These are phyloP conservation scores for Meliscaeva auricollis DNA, from an alignment of 2,888 invertebrate species.

Conservation along the genomic window DNA sequence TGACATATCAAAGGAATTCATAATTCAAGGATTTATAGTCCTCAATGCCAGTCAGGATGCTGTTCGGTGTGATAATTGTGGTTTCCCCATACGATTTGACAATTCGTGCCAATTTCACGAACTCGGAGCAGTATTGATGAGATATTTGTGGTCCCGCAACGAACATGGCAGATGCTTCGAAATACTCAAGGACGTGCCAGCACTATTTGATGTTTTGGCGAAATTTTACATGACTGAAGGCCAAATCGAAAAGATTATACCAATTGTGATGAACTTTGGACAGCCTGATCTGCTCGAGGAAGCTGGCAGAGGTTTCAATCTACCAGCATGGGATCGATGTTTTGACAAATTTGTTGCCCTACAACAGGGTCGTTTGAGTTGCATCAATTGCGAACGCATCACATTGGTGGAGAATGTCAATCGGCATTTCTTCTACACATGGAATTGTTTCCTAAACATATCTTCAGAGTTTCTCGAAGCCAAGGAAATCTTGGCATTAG, in stretches of 20 bases:
- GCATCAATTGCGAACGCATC: slow-evolving; percentile 82
- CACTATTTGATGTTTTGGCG: slow-evolving; percentile 82
- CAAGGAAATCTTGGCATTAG: slow-evolving; percentile 80
- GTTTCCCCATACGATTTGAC: slow-evolving; percentile 83
- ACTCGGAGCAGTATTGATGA: slow-evolving; percentile 82
- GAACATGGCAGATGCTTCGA: slow-evolving; percentile 83
- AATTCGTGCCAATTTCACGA: slow-evolving; percentile 82
- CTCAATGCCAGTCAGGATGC: slow-evolving; percentile 80
- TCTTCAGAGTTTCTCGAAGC: slow-evolving; percentile 82
- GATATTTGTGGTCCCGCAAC: slow-evolving; percentile 83
- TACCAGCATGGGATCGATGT: slow-evolving; percentile 82
- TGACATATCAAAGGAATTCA: slow-evolving; percentile 82
- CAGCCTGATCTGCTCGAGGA: slow-evolving; percentile 82
- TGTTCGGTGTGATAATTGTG: slow-evolving; percentile 82
- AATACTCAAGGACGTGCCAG: slow-evolving; percentile 82
- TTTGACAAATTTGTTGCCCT: slow-evolving; percentile 83
- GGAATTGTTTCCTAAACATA: slow-evolving; percentile 83
- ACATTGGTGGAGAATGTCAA: slow-evolving; percentile 81
- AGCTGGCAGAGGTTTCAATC: slow-evolving; percentile 80
- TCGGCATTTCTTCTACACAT: slow-evolving; percentile 83
- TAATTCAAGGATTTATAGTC: slow-evolving; percentile 81
- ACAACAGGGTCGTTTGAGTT: slow-evolving; percentile 82
- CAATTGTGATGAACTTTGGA: slow-evolving; percentile 82
- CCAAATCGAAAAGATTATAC: slow-evolving; percentile 82
- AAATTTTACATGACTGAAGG: slow-evolving; percentile 83